phyloP scores from a whole-genome alignment of 2,113 vertebrate genomes.

The Corapipo altera region DNA sequence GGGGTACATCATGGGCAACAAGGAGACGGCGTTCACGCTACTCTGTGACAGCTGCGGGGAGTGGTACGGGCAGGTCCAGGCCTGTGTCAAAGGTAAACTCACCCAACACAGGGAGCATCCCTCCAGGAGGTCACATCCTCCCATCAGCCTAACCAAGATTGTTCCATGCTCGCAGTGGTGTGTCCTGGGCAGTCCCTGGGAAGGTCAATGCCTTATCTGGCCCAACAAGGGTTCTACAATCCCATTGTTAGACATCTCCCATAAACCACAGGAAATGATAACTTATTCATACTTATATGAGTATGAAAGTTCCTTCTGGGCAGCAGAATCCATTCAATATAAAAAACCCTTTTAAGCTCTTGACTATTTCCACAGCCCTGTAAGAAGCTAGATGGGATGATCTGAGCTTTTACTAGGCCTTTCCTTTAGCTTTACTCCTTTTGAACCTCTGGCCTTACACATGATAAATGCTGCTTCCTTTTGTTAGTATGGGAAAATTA shows the following conservation, averaged over 20 bases:
- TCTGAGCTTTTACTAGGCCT: not conserved
- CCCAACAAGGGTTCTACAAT: not conserved
- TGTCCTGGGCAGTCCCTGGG: no score
- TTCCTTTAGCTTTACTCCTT: not conserved
- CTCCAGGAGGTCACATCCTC: rapidly evolving
- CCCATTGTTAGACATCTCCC: not conserved
- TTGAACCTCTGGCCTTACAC: not conserved
- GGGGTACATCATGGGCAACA: conserved; percentile 77
- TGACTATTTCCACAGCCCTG: not conserved
- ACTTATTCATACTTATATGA: not conserved
- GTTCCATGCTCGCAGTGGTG: no score
- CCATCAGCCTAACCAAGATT: rapidly evolving
- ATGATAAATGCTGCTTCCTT: not conserved
- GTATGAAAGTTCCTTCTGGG: not conserved
- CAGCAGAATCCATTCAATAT: not conserved
- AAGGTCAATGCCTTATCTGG: not conserved
- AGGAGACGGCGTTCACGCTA: conserved; percentile 83
- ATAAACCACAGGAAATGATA: not conserved
- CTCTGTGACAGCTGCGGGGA: conserved; percentile 93
- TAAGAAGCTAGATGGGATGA: not conserved
- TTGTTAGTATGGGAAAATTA: not conserved
- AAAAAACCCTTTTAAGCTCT: not conserved
- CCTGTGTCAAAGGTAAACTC: conserved; percentile 87
- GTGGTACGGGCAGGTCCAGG: conserved; percentile 91
- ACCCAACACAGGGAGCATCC: rapidly evolving